Conservation (phyloP, 30 jellyfish, hydroid and myxozoan genomes). For the Pseudorhiza aurosa region DNA sequence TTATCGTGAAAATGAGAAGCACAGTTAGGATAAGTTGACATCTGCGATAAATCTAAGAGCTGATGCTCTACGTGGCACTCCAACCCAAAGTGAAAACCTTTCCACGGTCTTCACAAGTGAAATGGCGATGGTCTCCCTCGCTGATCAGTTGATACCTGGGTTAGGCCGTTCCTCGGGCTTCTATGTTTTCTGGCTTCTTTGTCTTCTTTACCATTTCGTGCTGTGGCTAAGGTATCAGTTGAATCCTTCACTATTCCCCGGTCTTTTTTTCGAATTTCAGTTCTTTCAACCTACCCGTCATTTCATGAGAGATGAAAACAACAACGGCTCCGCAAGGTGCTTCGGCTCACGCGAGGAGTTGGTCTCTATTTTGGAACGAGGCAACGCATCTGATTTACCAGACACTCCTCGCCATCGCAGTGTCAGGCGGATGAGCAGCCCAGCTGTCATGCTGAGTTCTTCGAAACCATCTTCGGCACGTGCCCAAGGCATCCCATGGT, state of each 20-base stretch:
- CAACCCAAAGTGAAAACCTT: too few species aligned
- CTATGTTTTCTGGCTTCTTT: not conserved
- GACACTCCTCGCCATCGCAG: conserved; percentile 76
- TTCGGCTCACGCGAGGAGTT: conserved; percentile 44
- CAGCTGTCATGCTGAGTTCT: conserved; percentile 40
- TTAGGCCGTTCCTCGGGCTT: not conserved
- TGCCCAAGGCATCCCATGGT: conserved; percentile 48
- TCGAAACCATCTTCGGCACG: not conserved
- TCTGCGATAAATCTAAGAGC: too few species aligned
- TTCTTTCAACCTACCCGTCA: conserved; percentile 62
- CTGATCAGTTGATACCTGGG: too few species aligned
- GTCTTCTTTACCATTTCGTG: not conserved
- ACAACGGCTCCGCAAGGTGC: conserved; percentile 12
- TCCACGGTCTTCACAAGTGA: too few species aligned
- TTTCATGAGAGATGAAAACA: conserved; percentile 29
- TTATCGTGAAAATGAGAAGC: too few species aligned
- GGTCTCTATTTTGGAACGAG: conserved; percentile 27
- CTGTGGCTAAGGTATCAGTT: not conserved
- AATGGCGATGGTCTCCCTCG: too few species aligned
- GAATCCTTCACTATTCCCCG: not conserved
- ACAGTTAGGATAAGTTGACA: too few species aligned
- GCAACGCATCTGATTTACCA: conserved; percentile 22
- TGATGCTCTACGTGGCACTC: too few species aligned
- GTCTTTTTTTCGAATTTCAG: conserved; percentile 3
- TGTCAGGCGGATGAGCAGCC: conserved; percentile 65